These are phyloP conservation scores for Macropus fuliginosus DNA, from an alignment of 2,797 vertebrate genomes.

Conservation along the genomic window DNA sequence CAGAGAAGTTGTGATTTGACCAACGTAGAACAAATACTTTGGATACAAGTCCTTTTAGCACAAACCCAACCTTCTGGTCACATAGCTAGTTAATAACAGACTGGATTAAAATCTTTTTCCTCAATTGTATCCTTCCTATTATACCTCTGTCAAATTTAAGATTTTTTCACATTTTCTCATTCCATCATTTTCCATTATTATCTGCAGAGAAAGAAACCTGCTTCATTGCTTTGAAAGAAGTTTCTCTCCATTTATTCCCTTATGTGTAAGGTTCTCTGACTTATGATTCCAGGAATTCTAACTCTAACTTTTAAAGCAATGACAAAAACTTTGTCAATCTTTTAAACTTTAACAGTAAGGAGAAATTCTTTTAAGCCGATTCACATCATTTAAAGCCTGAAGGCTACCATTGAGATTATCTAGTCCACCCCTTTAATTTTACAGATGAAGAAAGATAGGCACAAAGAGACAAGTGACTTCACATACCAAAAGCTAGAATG, in stretches of 20 bases:
- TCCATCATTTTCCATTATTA: background rate
- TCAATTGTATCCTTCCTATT: background rate
- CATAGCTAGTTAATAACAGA: background rate
- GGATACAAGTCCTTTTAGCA: background rate
- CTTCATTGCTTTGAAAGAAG: background rate
- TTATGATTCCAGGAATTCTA: background rate
- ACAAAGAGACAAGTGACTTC: background rate
- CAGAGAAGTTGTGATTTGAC: background rate
- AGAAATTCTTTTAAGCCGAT: background rate
- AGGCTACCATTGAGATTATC: fast-evolving
- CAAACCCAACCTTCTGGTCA: background rate
- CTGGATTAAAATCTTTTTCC: background rate
- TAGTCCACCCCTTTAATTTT: background rate
- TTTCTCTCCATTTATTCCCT: background rate
- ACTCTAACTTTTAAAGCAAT: background rate
- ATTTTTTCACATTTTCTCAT: background rate
- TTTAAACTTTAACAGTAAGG: background rate
- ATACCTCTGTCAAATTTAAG: background rate
- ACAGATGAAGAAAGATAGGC: background rate
- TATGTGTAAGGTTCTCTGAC: background rate
- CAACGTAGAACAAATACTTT: background rate
- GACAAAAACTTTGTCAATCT: background rate
- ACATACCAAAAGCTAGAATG: background rate
- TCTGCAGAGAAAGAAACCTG: background rate
- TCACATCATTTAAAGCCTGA: too few relatives aligned